Base-by-base conservation (phyloP, 2,797 vertebrate genomes). In the Merluccius polli region DNA sequence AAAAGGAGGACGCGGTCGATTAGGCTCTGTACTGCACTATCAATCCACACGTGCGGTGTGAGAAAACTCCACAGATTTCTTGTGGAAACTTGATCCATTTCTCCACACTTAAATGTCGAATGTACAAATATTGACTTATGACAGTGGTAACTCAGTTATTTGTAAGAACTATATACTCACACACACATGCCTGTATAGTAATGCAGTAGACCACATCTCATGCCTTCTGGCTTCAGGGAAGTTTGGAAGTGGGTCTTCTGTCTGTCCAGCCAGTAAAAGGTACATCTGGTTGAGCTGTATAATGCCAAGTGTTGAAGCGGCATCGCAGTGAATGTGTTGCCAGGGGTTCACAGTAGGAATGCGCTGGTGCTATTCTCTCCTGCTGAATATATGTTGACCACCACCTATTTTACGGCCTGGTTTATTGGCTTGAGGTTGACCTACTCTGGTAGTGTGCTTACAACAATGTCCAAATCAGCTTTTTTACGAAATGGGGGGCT, bases 341-440 rank as follows among this genome's bases (percentile, higher is more conserved):
- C 83, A 63, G 86, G 89, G 90, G 82, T 86, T 68, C 87, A 70
- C 52, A 27, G 65, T 38, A 78, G 85, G 59, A 87, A 90, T 90
- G 84, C 75, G 67, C 81, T 3, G 73, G 83, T 72, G 79, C 15
- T 32, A 30, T 69, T 81, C 78, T 82, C 78, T 77, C 80, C 41
- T 74, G 79, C 76, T 81, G 41, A 76, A 75, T 89, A 82, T 82
- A 69, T 89, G 82, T 85, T 86, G 73, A 78, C 77, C 78, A 30
- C 30, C 72, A 75, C 76, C 29, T 81, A 81, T 81, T 87, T 92
- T 93, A 89, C 91, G 79, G 77, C 83, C 83, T 29, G 52, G 30
- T 85, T 89, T 75, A 89, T 76, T 83, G 79, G 67, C 24, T 81
- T 81, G 21, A 76, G 73, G 78, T 80, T 84, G 84, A 88, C 83